These are phyloP conservation scores for Turritopsis rubra DNA, from an alignment of 30 jellyfish, hydroid and myxozoan species.

Conservation along the genomic window DNA sequence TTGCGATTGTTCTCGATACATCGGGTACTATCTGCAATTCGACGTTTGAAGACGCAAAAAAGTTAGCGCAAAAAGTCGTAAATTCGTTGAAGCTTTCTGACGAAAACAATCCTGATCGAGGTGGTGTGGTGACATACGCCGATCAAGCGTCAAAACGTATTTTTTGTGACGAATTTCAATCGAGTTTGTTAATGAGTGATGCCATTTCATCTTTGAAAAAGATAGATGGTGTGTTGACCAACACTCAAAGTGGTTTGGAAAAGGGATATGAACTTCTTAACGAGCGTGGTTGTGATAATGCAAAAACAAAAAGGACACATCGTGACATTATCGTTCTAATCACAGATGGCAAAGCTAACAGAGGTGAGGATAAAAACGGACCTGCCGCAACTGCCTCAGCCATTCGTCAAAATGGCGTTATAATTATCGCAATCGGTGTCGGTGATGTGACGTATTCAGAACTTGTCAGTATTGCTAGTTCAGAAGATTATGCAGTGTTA, in stretches of 20 bases:
- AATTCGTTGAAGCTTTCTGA: background rate
- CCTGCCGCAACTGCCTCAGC: conserved; percentile 11
- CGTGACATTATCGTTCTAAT: background rate
- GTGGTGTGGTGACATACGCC: conserved; percentile 3
- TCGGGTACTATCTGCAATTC: conserved; percentile 1
- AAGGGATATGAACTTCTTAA: background rate
- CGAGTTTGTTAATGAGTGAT: background rate
- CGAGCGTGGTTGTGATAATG: conserved; percentile 2
- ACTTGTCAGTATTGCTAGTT: background rate
- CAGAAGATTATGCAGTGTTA: background rate
- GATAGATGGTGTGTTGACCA: background rate
- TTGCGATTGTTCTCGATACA: background rate
- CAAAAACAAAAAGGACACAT: background rate
- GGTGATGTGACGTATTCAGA: conserved; percentile 10
- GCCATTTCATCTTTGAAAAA: background rate
- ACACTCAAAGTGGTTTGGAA: background rate
- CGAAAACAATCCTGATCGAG: background rate
- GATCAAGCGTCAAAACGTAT: conserved; percentile 1
- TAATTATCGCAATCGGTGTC: conserved; percentile 4
- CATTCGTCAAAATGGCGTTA: background rate
- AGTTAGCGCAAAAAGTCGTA: background rate
- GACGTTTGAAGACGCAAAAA: background rate
- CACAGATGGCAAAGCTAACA: conserved; percentile 11
- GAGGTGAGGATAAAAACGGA: conserved; percentile 3
- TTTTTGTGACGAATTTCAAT: background rate